phyloP scores from a whole-genome alignment of 35 echinoderm and acorn worm genomes.

The Lytechinus pictus region DNA sequence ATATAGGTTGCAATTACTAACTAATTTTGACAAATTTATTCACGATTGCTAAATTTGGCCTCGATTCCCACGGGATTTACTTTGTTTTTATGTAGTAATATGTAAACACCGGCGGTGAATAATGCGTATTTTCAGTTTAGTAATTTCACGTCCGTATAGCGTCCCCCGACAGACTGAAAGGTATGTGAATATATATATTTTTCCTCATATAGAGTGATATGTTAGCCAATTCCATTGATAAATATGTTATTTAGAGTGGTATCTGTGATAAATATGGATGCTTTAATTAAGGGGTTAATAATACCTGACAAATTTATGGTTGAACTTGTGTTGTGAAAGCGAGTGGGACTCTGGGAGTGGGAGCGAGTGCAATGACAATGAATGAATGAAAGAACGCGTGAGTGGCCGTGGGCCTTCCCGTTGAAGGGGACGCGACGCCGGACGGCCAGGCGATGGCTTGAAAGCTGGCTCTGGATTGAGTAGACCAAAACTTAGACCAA shows the following conservation, averaged over 20 bases:
- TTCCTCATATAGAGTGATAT: not conserved
- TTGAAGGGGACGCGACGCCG: not conserved
- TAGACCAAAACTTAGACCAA: not conserved
- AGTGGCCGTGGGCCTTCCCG: not conserved
- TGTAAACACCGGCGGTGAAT: not conserved
- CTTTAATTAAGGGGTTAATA: not conserved
- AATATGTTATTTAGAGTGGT: not conserved
- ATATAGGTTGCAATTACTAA: not conserved
- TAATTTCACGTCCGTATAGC: not conserved
- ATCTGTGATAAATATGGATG: not conserved
- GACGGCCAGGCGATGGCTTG: not conserved
- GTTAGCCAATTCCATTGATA: not conserved
- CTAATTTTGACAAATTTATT: not conserved
- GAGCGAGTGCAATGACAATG: not conserved
- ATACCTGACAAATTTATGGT: not conserved
- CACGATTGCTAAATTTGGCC: not conserved
- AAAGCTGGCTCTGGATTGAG: not conserved
- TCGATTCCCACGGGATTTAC: slow-evolving; percentile 23
- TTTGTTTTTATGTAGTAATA: slow-evolving; percentile 32
- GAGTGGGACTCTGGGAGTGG: not conserved
- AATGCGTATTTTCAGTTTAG: not conserved
- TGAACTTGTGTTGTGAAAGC: not conserved
- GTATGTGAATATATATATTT: not conserved
- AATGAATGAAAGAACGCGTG: not conserved
- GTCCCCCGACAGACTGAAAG: not conserved